Percentiles rank a stretch among this genome's conserved stretches.
These are phyloP conservation scores for Mus pahari DNA, from an alignment of 2,113 vertebrate genomes.

Conservation along the genomic window DNA sequence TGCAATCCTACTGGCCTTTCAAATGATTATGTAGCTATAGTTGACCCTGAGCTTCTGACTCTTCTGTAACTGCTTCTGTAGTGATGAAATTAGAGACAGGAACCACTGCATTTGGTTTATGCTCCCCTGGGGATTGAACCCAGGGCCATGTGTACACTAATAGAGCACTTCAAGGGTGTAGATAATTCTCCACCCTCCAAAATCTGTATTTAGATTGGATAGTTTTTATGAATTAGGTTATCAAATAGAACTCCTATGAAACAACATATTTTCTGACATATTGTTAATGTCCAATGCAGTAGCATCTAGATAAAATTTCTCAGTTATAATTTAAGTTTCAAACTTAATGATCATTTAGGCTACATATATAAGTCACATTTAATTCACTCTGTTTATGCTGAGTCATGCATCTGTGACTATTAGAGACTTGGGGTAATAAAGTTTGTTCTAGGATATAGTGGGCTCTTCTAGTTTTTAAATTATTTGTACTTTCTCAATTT, in stretches of 20 bases:
- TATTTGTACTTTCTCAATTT: not conserved
- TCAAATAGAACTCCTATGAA: not conserved
- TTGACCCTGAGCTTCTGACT: not conserved
- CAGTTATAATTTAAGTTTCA: slow-evolving; percentile 6
- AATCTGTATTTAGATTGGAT: not conserved
- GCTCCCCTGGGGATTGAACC: not conserved
- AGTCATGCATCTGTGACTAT: not conserved
- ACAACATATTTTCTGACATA: not conserved
- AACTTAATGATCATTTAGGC: not conserved
- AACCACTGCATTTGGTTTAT: not conserved
- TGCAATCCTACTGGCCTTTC: not conserved
- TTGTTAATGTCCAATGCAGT: not conserved
- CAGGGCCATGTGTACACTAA: not conserved
- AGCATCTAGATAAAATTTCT: not conserved
- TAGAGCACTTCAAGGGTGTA: no score
- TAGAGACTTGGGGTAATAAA: not conserved
- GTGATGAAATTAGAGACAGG: not conserved
- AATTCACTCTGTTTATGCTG: not conserved
- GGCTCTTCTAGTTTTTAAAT: not conserved
- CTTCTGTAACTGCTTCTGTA: not conserved
- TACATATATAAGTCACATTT: not conserved
- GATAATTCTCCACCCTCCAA: not conserved
- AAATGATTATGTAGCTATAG: no score
- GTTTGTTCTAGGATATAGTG: not conserved
- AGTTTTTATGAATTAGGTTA: not conserved